These are phyloP conservation scores for Carollia perspicillata DNA, from an alignment of 2,113 vertebrate genomes.

Conservation along the genomic window DNA sequence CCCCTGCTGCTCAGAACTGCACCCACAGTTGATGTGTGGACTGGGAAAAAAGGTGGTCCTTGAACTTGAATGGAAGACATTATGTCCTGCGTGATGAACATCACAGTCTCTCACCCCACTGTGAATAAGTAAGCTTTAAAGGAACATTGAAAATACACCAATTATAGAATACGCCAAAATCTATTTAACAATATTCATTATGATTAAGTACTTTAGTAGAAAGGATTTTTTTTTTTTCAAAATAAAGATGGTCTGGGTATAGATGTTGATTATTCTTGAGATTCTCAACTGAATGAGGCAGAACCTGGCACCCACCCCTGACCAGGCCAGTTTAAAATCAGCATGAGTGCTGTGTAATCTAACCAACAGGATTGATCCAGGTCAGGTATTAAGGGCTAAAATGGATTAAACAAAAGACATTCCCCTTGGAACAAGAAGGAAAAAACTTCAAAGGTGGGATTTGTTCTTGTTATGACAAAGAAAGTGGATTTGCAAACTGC, in stretches of 20 bases:
- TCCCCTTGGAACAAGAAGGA: constrained; percentile 84
- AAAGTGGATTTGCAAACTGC: constrained; percentile 83
- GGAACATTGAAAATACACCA: background rate
- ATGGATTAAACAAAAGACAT: constrained; percentile 89
- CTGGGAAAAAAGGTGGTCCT: background rate
- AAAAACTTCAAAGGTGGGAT: constrained; percentile 88
- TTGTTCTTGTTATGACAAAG: constrained; percentile 87
- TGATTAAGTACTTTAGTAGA: constrained; percentile 32
- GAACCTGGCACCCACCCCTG: constrained; percentile 53
- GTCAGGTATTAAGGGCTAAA: constrained; percentile 89
- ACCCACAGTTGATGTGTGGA: background rate
- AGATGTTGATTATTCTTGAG: constrained; percentile 76
- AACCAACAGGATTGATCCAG: constrained; percentile 85
- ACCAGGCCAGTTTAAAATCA: constrained; percentile 79
- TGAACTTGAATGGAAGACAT: constrained; percentile 12
- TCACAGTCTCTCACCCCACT: background rate
- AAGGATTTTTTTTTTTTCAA: constrained; percentile 76
- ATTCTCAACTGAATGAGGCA: constrained; percentile 70
- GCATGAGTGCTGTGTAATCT: constrained; percentile 83
- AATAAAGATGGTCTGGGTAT: constrained; percentile 70
- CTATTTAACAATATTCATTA: constrained; percentile 73
- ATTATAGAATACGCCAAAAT: constrained; percentile 63
- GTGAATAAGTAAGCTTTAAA: constrained; percentile 49
- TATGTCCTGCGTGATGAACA: background rate
- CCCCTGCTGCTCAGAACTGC: background rate